These are phyloP conservation scores for Hydrolagus affinis DNA, from an alignment of 2,113 vertebrate genomes.

Conservation along the genomic window DNA sequence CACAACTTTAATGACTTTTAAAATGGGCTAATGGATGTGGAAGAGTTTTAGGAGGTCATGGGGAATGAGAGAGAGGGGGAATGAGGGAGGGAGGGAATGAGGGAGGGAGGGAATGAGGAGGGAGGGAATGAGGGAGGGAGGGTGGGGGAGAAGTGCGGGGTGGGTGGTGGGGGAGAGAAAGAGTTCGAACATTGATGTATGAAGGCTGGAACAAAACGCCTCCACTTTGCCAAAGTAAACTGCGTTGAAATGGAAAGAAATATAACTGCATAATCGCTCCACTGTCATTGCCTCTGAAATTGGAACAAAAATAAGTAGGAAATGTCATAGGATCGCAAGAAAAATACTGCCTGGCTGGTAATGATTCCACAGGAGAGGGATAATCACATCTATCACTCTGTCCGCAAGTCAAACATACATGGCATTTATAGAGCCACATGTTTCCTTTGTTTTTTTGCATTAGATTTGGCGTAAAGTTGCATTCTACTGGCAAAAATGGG, in stretches of 20 bases:
- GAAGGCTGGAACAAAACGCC: neutral
- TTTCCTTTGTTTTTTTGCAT: conserved; percentile 32
- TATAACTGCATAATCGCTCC: conserved; percentile 57
- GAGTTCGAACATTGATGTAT: conserved; percentile 17
- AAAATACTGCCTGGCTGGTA: conserved; percentile 55
- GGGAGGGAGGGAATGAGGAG: too few relatives aligned
- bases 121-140: too few relatives aligned
- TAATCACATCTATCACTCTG: conserved; percentile 60
- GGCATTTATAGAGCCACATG: conserved; percentile 41
- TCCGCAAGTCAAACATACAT: conserved; percentile 44
- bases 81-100: too few relatives aligned
- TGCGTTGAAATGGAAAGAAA: conserved; percentile 54
- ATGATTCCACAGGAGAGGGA: conserved; percentile 58
- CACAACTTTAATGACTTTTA: conserved; percentile 44
- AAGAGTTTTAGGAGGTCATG: conserved; percentile 47
- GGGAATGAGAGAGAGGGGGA: too few relatives aligned
- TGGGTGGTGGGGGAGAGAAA: too few relatives aligned
- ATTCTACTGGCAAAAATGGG: conserved; percentile 6
- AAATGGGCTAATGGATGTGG: conserved; percentile 48
- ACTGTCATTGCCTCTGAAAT: conserved; percentile 62
- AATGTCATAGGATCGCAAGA: conserved; percentile 57
- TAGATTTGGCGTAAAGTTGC: conserved; percentile 22
- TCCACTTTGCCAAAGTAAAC: conserved; percentile 52
- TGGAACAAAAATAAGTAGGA: conserved; percentile 51
- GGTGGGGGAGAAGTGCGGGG: too few relatives aligned